Evolutionary conservation across 2,113 vertebrate genomes (phyloP).

Genomic region (Picathartes gymnocephalus): DNA sequence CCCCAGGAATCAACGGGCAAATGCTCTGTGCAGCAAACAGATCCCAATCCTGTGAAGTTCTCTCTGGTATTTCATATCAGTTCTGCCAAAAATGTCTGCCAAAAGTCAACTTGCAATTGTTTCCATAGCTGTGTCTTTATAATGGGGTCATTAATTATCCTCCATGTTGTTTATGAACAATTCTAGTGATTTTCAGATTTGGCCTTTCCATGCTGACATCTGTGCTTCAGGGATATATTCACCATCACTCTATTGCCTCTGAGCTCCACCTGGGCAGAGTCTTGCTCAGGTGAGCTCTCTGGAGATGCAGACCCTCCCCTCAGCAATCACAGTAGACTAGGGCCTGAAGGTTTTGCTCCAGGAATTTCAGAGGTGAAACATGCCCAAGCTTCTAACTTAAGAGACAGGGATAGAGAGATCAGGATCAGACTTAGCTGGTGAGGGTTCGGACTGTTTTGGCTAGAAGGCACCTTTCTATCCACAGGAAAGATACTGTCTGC

Average conservation of each 20-base stretch:
- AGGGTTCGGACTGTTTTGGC: not conserved
- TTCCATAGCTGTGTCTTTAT: not conserved
- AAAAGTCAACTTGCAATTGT: constrained; percentile 1
- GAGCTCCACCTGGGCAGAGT: not conserved
- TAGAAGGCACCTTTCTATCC: not conserved
- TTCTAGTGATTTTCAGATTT: not conserved
- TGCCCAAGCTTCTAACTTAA: not conserved
- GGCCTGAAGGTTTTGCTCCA: not conserved
- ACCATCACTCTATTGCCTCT: not conserved
- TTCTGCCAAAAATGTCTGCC: not conserved
- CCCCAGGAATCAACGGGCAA: not conserved
- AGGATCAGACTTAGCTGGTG: not conserved
- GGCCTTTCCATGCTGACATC: not conserved
- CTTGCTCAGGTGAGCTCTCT: not conserved
- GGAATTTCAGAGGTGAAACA: not conserved
- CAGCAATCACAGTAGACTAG: not conserved
- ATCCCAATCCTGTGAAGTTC: not conserved
- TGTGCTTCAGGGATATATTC: not conserved
- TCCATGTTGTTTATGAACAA: not conserved
- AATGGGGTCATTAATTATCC: not conserved
- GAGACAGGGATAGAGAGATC: not conserved
- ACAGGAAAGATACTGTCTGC: not conserved
- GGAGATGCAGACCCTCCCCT: not conserved
- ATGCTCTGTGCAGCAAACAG: not conserved
- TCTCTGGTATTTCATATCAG: not conserved